phyloP scores from a whole-genome alignment of 2,113 vertebrate species.

The Jacana jacana region DNA sequence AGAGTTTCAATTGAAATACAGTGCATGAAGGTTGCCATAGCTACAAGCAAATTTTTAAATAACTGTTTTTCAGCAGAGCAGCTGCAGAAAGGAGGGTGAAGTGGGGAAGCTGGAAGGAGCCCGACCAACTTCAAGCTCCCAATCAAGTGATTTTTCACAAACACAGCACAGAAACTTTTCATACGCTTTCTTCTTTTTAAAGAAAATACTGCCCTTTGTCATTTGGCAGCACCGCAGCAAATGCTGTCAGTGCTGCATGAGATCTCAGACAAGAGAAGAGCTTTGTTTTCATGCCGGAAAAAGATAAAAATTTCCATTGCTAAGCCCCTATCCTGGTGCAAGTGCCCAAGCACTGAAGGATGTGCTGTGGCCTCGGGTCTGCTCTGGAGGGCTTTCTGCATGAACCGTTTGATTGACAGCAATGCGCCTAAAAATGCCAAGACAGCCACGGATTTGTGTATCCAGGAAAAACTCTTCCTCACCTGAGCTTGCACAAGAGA shows the following conservation, averaged over 20 bases:
- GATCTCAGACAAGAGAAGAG: not conserved
- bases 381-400: not conserved
- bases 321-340: not conserved
- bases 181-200: not conserved
- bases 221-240: not conserved
- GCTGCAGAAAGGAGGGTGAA: slow-evolving; percentile 43
- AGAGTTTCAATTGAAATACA: slow-evolving; percentile 61
- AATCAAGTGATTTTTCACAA: not conserved
- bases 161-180: not conserved
- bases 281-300: slow-evolving; percentile 8
- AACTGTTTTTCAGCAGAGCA: slow-evolving; percentile 57
- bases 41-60: slow-evolving; percentile 68
- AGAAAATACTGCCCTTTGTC: not conserved
- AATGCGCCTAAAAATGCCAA: not conserved
- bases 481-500: not conserved
- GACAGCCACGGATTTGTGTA: not conserved
- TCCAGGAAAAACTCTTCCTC: not conserved
- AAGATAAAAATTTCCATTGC: not conserved
- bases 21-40: slow-evolving; percentile 69
- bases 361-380: not conserved
- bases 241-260: not conserved
- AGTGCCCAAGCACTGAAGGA: not conserved
- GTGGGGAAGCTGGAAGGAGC: not conserved
- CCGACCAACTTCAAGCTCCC: not conserved
- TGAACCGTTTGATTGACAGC: not conserved